These are phyloP conservation scores for Branchinecta lynchi DNA, from an alignment of 1,140 invertebrate species.

Conservation along the genomic window DNA sequence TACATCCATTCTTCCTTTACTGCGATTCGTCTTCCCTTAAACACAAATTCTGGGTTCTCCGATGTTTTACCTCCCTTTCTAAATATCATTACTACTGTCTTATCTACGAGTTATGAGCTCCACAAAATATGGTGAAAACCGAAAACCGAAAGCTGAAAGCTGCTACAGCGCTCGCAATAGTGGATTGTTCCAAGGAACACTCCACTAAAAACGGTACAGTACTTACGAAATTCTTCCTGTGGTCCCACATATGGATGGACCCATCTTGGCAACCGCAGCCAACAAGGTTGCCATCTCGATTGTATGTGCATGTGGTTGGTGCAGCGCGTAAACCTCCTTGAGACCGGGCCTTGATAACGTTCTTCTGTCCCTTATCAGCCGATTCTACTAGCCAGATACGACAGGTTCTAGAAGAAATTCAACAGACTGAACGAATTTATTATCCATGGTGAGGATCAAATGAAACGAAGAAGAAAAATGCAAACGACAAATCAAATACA, in stretches of 20 bases:
- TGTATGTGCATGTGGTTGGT: constrained; percentile 69
- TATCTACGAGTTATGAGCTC: too few species aligned
- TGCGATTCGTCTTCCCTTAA: too few species aligned
- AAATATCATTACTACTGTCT: too few species aligned
- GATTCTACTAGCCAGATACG: constrained; percentile 73
- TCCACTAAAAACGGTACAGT: not conserved
- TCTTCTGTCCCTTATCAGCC: constrained; percentile 53
- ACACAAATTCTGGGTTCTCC: too few species aligned
- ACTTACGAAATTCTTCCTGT: constrained; percentile 47
- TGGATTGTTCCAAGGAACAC: too few species aligned
- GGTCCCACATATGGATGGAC: constrained; percentile 95
- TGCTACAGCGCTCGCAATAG: too few species aligned
- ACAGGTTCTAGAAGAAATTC: constrained; percentile 44
- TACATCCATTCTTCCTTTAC: too few species aligned
- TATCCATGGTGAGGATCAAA: constrained; percentile 13
- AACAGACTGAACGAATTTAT: constrained; percentile 4
- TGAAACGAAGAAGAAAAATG: constrained; percentile 10
- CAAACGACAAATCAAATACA: not conserved
- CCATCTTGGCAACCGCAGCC: constrained; percentile 87
- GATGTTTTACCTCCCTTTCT: too few species aligned
- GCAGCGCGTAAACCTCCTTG: constrained; percentile 73
- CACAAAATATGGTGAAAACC: too few species aligned
- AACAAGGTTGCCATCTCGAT: constrained; percentile 70
- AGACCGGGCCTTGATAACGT: constrained; percentile 75
- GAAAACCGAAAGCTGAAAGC: too few species aligned